These are phyloP conservation scores for Polypterus senegalus DNA, from an alignment of 2,113 vertebrate genomes.

Conservation along the genomic window DNA sequence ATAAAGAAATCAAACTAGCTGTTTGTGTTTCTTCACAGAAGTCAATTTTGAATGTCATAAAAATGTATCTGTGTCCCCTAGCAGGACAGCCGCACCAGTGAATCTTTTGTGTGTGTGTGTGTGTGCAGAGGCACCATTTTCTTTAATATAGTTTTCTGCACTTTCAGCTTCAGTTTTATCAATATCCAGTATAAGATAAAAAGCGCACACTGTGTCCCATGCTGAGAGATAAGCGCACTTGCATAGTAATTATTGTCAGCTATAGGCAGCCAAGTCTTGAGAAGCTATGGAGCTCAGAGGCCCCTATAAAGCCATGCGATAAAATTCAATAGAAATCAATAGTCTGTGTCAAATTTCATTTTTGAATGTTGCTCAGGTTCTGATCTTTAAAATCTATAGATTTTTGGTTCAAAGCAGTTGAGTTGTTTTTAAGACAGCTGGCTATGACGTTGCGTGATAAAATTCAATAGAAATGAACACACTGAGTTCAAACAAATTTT, in stretches of 20 bases:
- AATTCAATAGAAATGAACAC: constrained; percentile 9
- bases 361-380: neutral
- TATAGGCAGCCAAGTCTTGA: neutral
- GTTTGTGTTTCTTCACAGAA: too few species aligned
- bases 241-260: neutral
- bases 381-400: constrained; percentile 5
- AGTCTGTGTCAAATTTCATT: constrained; percentile 2
- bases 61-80: too few species aligned
- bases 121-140: too few species aligned
- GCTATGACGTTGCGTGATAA: constrained; percentile 7
- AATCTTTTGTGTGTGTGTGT: too few species aligned
- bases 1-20: too few species aligned
- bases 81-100: too few species aligned
- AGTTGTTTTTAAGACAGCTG: constrained; percentile 9
- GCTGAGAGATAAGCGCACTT: neutral
- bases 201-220: neutral
- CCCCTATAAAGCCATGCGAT: neutral
- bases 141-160: too few species aligned
- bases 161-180: too few species aligned
- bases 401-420: constrained; percentile 7
- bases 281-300: constrained; percentile 3
- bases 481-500: constrained; percentile 2
- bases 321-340: constrained; percentile 12
- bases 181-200: neutral
- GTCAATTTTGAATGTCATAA: too few species aligned